These are phyloP conservation scores for Tapera naevia DNA, from an alignment of 2,797 vertebrate species.

Conservation along the genomic window DNA sequence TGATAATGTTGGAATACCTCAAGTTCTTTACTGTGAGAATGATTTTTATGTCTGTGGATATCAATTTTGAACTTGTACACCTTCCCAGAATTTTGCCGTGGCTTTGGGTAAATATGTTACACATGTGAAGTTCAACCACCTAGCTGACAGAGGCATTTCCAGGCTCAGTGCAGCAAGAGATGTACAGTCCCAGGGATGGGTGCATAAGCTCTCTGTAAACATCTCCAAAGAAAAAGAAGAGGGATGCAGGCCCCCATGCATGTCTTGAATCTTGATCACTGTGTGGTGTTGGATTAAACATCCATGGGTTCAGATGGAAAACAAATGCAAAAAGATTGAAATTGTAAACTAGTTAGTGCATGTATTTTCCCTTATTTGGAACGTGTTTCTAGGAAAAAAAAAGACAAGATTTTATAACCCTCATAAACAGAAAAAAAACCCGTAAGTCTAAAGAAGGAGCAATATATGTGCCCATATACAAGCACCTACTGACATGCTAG, in stretches of 20 bases:
- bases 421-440: neutral
- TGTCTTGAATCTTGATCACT: neutral
- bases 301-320: neutral
- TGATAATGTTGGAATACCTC: neutral
- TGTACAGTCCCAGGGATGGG: too few species aligned
- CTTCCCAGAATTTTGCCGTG: neutral
- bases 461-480: neutral
- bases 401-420: neutral
- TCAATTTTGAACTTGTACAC: neutral
- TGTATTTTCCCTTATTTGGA: neutral
- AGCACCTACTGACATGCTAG: neutral
- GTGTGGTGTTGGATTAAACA: neutral
- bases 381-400: neutral
- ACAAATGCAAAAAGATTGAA: neutral
- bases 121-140: neutral
- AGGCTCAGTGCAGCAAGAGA: neutral
- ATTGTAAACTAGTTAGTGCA: accelerated
- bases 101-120: neutral
- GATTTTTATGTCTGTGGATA: neutral
- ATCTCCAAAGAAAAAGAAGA: neutral
- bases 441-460: neutral
- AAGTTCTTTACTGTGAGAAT: neutral
- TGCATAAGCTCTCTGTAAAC: neutral
- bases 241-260: accelerated
- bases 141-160: neutral